Base-by-base conservation (phyloP, 2,797 vertebrate genomes). In the Sarcophilus harrisii region DNA sequence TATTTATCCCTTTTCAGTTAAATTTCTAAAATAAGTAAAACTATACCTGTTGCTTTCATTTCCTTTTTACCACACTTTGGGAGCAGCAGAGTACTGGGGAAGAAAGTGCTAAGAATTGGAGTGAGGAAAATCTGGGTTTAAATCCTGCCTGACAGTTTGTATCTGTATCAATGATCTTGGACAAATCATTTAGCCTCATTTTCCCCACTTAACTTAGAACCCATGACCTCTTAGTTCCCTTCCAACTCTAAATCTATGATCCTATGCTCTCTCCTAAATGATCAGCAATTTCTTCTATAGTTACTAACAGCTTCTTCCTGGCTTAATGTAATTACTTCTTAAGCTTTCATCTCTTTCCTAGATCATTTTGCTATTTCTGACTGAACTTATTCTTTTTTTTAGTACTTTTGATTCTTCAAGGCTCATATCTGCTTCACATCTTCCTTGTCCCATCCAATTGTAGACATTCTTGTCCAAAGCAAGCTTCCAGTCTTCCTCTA, bases 281-380 rank as follows among this genome's bases (percentile, higher is more conserved):
- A 5, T 55, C n/a, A 30, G 27, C 55, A 94, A 28, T 55, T 32
- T 21, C 24, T 55, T 3, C 21, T 38, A 90, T 52, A 52, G 38
- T 92, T 66, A 49, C 21, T 12, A 58, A 21, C 55, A 92, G 58
- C 28, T 27, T 91, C 54, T 49, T 49, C 92, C 49, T 18, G 0
- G 54, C 21, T 38, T 91, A 52, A 94, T 13, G 24, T 58, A 60
- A 14, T 0, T 30, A n/a, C 54, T 55, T 95, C 90, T 90, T 90
- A 30, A 93, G 27, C 16, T 27, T n/a, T 49, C 92, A 92, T 1
- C 55, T 90, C 32, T 90, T 27, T 57, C 62, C 32, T 30, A n/a
- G 55, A 92, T 92, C 27, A 92, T 90, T 59, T 57, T 89, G 29
- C 30, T 91, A n/a, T 58, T 87, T 90, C 58, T 92, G 38, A 90